phyloP scores from a whole-genome alignment of 2,797 vertebrate genomes.

The Cossypha dichroa region DNA sequence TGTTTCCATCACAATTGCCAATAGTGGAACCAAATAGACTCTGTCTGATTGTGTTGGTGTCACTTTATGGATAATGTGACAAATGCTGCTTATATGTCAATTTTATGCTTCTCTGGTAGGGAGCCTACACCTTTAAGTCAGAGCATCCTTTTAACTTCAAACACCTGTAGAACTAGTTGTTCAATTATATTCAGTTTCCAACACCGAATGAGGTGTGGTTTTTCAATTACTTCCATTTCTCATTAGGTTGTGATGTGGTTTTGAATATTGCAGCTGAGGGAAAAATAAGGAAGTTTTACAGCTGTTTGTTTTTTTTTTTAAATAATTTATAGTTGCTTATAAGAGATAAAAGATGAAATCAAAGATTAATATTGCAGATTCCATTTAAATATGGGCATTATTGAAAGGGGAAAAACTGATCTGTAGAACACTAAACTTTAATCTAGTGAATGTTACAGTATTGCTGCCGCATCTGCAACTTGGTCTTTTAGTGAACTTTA shows the following conservation, averaged over 20 bases:
- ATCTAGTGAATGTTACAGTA: not conserved
- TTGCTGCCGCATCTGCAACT: not conserved
- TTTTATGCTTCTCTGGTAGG: not conserved
- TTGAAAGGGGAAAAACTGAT: not conserved
- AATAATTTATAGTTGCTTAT: not conserved
- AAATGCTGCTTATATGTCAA: not conserved
- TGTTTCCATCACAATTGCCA: not conserved
- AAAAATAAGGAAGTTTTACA: slow-evolving; percentile 33
- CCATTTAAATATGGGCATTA: not conserved
- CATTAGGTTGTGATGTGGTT: slow-evolving; percentile 18
- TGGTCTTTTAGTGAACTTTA: not conserved
- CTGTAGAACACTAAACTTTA: not conserved
- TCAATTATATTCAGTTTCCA: slow-evolving; percentile 28
- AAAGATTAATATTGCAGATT: not conserved
- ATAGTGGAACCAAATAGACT: not conserved
- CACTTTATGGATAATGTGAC: slow-evolving; percentile 18
- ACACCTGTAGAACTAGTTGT: slow-evolving; percentile 60
- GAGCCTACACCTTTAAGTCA: slow-evolving; percentile 25
- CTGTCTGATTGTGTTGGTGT: not conserved
- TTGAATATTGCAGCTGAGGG: slow-evolving; percentile 29
- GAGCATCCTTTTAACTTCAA: slow-evolving; percentile 52
- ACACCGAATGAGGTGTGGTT: slow-evolving; percentile 32
- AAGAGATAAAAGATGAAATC: not conserved
- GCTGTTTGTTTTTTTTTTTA: not conserved
- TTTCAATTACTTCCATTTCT: slow-evolving; percentile 52